Evolutionary conservation across 2,113 vertebrate genomes (phyloP), one percentile per base, ranked within the genome.

Genomic region (Myrmophylax atrothorax): DNA sequence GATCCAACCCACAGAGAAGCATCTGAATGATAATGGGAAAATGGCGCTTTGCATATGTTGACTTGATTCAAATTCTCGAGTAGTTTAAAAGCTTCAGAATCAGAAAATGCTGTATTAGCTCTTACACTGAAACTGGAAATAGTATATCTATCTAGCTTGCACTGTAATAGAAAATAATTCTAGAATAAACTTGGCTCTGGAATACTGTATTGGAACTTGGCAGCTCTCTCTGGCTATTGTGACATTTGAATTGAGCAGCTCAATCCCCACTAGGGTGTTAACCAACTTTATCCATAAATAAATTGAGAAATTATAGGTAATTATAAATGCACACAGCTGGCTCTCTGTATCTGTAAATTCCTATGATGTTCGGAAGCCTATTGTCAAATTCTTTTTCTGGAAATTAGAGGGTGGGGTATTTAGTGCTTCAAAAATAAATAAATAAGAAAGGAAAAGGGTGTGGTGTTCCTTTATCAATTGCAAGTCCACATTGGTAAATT

Each of bases 391-490:
- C 3, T 81, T 90, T 63, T 81, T 52, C 80, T 81, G 66, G 52
- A 38, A 93, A 81, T 94, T 69, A 76, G 66, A 94, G 66, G 93
- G 66, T 89, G 89, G 78, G 13, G 74, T 93, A 15, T 63, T 90
- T 52, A 84, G 40, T 46, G 37, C 11, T 92, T 87, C 26, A 89
- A 68, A 96, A 87, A 78, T 75, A 93, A 94, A 94, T 83, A 94
- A 96, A 96, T 84, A 93, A 92, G 40, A 76, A 95, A 85, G 84
- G 93, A 77, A 93, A 94, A 87, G 81, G 89, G 87, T 23, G 74
- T 89, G 62, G 52, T 59, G 29, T 89, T 94, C 76, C 74, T 91
- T 63, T 53, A 69, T 94, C 87, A 37, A 62, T 91, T 79, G 63
- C 49, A 87, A 86, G 33, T 29, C 38, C 20, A 69, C 18, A 7